Evolutionary conservation across 2,113 vertebrate species (phyloP).

Genomic region (Trochalopteron elliotii): DNA sequence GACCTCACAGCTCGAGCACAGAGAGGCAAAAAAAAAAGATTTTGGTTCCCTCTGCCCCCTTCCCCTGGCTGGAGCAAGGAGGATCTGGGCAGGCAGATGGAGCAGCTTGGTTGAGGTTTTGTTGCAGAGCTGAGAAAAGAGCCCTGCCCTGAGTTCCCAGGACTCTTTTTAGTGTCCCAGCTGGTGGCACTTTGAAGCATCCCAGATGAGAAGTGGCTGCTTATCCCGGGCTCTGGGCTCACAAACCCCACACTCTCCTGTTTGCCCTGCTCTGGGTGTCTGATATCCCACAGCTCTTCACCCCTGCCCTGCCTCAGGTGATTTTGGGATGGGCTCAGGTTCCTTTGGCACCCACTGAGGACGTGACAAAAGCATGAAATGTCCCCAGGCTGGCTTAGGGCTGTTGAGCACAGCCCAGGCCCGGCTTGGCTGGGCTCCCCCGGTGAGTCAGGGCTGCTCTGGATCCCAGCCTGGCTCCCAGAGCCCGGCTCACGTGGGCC

Average conservation of each 20-base stretch:
- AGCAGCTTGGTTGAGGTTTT: background rate
- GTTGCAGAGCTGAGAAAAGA: background rate
- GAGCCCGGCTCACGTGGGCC: background rate
- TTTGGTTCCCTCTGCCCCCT: fast-evolving
- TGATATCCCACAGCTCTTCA: fast-evolving
- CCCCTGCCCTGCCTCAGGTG: background rate
- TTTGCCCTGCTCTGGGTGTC: background rate
- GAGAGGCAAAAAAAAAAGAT: background rate
- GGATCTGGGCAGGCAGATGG: background rate
- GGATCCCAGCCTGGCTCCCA: background rate
- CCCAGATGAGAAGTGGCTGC: background rate
- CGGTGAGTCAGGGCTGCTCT: background rate
- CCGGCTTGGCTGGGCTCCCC: background rate
- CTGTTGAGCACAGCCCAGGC: background rate
- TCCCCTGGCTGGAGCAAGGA: background rate
- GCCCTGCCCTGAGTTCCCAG: background rate
- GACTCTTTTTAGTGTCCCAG: background rate
- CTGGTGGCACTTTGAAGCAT: background rate
- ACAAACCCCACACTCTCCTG: background rate
- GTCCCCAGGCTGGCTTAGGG: background rate
- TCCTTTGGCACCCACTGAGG: background rate
- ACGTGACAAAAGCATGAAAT: background rate
- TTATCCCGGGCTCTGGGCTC: background rate
- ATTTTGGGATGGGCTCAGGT: background rate
- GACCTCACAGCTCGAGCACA: background rate